Evolutionary conservation across 30 jellyfish, hydroid and myxozoan genomes (phyloP), one percentile per base, ranked within the genome.

Genomic region (Cassiopea xamachana): DNA sequence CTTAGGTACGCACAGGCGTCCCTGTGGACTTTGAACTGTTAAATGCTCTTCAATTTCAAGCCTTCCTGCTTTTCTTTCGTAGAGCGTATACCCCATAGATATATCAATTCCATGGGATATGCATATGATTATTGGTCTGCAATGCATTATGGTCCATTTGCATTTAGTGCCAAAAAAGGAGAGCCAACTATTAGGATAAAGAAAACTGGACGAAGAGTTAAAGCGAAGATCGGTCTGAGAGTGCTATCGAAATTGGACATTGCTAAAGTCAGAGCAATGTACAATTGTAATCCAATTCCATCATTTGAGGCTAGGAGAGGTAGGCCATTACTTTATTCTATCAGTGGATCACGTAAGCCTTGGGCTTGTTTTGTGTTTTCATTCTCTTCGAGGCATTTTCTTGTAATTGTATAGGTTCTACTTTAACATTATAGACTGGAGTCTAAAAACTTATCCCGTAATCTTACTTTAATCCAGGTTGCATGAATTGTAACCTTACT

Each of bases 81-180:
- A 95, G 99, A 87, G 39, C 90, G 99, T 27, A 75, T 95, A 92
- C 62, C 94, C 47, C 83, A 69, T 79, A 47, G 60, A 19, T 48
- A 78, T 14, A 91, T 95, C 73, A 69, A 91, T 69, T 91, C 98
- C 47, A 91, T 91, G 98, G 98, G 98, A 15, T 95, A 77, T 68
- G 99, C 99, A 7, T 95, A 95, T 70, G 99, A 95, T 78, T 95
- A 75, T 89, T 95, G 99, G 99, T 81, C 96, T 1, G 89, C 91
- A 44, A 95, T 95, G 99, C 99, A 95, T 59, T 95, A 95, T 74
- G 98, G 99, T 1, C 96, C 97, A 47, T 75, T 49, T 14, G 96
- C 93, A 14, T 91, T 87, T 96, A 92, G 98, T 39, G 79, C 64
- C n/a, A 95, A 95, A 72, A 91, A 90, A 47, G 80, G 81, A 46